Evolutionary conservation across 1,140 invertebrate genomes (phyloP).

Genomic region (Apocrypta bakeri): DNA sequence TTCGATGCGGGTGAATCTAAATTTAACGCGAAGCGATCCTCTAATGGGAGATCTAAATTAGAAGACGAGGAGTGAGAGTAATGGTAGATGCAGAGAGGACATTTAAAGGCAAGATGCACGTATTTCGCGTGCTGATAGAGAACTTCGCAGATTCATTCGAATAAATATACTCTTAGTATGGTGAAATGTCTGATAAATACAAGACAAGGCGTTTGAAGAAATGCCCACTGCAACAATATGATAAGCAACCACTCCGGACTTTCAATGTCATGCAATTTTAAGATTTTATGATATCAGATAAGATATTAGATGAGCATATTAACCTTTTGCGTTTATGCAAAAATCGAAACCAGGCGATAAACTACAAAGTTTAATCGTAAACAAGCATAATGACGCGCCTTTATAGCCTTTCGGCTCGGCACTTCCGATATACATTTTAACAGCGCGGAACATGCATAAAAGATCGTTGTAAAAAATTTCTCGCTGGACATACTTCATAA

Average conservation of each 20-base stretch:
- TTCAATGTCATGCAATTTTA: neutral
- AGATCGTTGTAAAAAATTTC: neutral
- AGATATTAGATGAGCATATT: neutral
- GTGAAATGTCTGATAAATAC: too few species aligned
- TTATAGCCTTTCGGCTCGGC: conserved; percentile 6
- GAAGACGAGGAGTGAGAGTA: too few species aligned
- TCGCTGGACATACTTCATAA: neutral
- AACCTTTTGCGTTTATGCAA: conserved; percentile 17
- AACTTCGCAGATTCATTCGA: too few species aligned
- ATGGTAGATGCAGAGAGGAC: too few species aligned
- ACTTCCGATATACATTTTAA: conserved; percentile 5
- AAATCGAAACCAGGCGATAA: conserved; percentile 30
- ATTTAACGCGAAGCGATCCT: too few species aligned
- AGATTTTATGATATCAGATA: conserved; percentile 4
- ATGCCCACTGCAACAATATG: neutral
- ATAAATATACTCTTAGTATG: too few species aligned
- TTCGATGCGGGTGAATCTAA: too few species aligned
- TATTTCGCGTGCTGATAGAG: too few species aligned
- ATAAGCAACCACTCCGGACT: neutral
- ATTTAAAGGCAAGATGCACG: too few species aligned
- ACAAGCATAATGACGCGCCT: conserved; percentile 20
- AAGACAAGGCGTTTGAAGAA: neutral
- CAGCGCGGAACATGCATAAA: conserved; percentile 21
- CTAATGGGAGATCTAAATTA: too few species aligned
- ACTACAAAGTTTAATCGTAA: conserved; percentile 40